Evolutionary conservation across 2,113 vertebrate genomes (phyloP).

Genomic region (Brachypteracias leptosomus): DNA sequence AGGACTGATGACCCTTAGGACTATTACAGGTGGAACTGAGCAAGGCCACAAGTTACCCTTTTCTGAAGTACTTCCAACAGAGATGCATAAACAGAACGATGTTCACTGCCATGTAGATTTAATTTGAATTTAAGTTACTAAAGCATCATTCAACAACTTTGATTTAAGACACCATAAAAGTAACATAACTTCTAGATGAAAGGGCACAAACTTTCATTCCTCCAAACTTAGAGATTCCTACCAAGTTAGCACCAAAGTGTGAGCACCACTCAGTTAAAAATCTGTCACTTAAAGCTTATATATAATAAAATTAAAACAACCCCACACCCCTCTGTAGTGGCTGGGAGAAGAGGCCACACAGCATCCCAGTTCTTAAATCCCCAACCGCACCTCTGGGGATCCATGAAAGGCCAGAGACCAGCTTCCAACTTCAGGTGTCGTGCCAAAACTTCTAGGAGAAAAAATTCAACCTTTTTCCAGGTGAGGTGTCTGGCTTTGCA

Average conservation of each 20-base stretch:
- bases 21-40: not conserved
- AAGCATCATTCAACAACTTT: not conserved
- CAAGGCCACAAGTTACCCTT: not conserved
- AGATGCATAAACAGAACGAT: not conserved
- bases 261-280: not conserved
- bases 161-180: not conserved
- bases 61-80: not conserved
- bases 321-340: rapidly evolving
- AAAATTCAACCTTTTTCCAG: not conserved
- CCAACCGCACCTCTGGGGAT: not conserved
- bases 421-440: not conserved
- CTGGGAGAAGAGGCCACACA: not conserved
- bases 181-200: not conserved
- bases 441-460: not conserved
- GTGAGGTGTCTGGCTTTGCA: not conserved
- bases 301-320: not conserved
- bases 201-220: not conserved
- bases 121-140: not conserved
- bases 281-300: not conserved
- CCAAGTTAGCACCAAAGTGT: not conserved
- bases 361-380: not conserved
- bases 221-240: not conserved
- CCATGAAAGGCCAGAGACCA: not conserved
- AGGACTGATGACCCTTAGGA: not conserved
- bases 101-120: not conserved